Percentiles rank a stretch among this genome's conserved stretches.
phyloP scores from a whole-genome alignment of 2,797 vertebrate genomes.

The Trachurus trachurus region DNA sequence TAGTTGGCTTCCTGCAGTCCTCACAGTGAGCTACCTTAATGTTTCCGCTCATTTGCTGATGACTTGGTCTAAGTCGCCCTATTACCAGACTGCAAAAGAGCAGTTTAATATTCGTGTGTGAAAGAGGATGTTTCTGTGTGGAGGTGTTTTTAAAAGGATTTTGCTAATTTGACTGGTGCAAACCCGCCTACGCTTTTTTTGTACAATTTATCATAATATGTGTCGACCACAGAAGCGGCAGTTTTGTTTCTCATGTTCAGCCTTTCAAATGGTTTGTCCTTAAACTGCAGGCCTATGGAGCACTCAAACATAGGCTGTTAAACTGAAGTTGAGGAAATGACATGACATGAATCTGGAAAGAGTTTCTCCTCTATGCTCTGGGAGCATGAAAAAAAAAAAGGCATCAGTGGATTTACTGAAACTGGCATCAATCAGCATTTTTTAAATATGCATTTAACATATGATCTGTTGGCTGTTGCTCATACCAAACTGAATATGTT shows the following conservation, averaged over 20 bases:
- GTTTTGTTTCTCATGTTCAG: conserved; percentile 6
- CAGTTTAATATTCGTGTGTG: conserved; percentile 14
- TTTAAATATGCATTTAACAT: conserved; percentile 56
- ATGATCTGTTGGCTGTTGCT: conserved; percentile 43
- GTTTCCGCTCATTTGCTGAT: conserved; percentile 36
- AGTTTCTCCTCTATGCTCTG: conserved; percentile 12
- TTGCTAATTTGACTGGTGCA: conserved; percentile 3
- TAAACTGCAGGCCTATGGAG: not conserved
- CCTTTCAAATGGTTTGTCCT: not conserved
- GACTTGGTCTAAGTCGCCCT: not conserved
- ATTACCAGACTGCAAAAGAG: conserved; percentile 14
- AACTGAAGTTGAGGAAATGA: not conserved
- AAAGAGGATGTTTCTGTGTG: conserved; percentile 13
- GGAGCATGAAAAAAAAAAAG: conserved; percentile 15
- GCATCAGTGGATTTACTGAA: conserved; percentile 32
- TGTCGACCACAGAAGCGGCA: conserved; percentile 7
- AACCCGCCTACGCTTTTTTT: conserved; percentile 29
- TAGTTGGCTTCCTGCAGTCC: conserved; percentile 2
- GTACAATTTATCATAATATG: not conserved
- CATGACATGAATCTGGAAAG: conserved; percentile 7
- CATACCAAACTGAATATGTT: conserved; percentile 49
- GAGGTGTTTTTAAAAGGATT: conserved; percentile 9
- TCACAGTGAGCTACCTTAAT: not conserved
- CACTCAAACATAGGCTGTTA: not conserved
- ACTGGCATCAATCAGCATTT: conserved; percentile 49